phyloP scores from a whole-genome alignment of 2,888 invertebrate species.

The Orthonevra nobilis region DNA sequence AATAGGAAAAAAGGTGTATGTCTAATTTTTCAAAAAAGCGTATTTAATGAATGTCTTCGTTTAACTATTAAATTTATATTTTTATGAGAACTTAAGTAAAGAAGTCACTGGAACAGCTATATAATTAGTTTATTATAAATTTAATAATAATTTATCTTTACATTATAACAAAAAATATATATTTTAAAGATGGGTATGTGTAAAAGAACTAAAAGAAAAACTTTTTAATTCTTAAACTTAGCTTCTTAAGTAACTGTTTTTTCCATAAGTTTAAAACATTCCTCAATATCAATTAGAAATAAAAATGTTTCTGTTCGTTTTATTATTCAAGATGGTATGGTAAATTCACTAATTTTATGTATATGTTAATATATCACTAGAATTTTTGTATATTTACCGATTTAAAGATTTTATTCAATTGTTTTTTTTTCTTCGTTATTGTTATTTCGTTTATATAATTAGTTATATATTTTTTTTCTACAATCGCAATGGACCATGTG shows the following conservation, averaged over 20 bases:
- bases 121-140: slow-evolving; percentile 22
- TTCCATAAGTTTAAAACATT: slow-evolving; percentile 54
- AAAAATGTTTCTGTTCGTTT: slow-evolving; percentile 22
- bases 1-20: slow-evolving; percentile 9
- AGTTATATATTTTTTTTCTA: slow-evolving; percentile 52
- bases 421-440: slow-evolving; percentile 38
- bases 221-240: slow-evolving; percentile 43
- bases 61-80: neutral
- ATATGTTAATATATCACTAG: slow-evolving; percentile 66
- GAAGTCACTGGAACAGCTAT: slow-evolving; percentile 26
- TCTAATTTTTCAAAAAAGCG: slow-evolving; percentile 18
- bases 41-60: slow-evolving; percentile 6
- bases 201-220: slow-evolving; percentile 47
- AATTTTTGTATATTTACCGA: slow-evolving; percentile 55
- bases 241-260: slow-evolving; percentile 9
- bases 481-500: slow-evolving; percentile 55
- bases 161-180: slow-evolving; percentile 23
- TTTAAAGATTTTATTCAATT: too few species aligned
- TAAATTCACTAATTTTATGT: slow-evolving; percentile 58
- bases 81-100: slow-evolving; percentile 39
- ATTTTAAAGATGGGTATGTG: slow-evolving; percentile 69
- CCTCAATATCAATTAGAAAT: slow-evolving; percentile 32
- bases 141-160: slow-evolving; percentile 38
- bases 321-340: too few species aligned
- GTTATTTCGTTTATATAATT: slow-evolving; percentile 47